Conservation (phyloP, 2,888 invertebrate genomes). For the Dryocosmus kuriphilus region DNA sequence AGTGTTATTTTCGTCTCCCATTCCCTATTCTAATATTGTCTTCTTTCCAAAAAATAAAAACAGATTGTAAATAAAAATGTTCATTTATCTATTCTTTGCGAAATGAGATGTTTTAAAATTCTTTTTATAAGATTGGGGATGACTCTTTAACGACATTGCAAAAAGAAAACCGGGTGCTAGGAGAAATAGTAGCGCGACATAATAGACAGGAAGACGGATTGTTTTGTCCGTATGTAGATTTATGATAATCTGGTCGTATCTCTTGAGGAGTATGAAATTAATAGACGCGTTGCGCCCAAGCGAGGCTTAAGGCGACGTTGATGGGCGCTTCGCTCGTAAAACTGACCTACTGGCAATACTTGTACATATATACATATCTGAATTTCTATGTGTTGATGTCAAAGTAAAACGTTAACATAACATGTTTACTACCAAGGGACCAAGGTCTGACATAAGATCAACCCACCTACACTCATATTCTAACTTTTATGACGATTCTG, state of each 20-base stretch:
- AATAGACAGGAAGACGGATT: slow-evolving; percentile 27
- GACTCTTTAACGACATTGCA: neutral
- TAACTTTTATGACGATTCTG: neutral
- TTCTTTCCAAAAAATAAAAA: neutral
- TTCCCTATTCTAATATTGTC: neutral
- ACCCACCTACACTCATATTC: neutral
- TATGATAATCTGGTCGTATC: slow-evolving; percentile 17
- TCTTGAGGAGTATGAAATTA: slow-evolving; percentile 31
- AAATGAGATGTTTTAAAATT: neutral
- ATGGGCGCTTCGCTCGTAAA: slow-evolving; percentile 29
- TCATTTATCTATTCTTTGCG: neutral
- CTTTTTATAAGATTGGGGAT: neutral
- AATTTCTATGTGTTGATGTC: slow-evolving; percentile 15
- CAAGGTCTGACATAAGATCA: neutral
- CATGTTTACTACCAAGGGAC: neutral
- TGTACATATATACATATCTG: neutral
- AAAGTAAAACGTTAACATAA: slow-evolving; percentile 9
- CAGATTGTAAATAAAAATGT: neutral
- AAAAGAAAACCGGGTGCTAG: neutral
- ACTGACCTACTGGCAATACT: slow-evolving; percentile 7
- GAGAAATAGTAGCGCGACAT: slow-evolving; percentile 3
- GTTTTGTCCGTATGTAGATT: slow-evolving; percentile 30
- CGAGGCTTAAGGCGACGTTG: slow-evolving; percentile 25
- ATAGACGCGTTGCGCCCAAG: slow-evolving; percentile 26
- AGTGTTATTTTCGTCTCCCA: no score